Base-by-base conservation (phyloP, 2,113 vertebrate genomes). In the Eulacestoma nigropectus region DNA sequence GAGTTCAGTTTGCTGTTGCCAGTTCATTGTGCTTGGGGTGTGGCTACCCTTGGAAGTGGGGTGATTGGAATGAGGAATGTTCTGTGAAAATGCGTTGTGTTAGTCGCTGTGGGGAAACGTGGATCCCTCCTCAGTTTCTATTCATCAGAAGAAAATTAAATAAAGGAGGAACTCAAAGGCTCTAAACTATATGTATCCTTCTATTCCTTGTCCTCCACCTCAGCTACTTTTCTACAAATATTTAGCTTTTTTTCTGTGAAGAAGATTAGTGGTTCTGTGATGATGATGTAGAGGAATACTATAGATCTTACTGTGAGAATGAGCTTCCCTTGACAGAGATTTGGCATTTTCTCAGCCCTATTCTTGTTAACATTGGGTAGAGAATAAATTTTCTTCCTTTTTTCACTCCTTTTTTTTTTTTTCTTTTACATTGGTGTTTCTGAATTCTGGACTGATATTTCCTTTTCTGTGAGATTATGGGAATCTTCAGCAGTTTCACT, bases 201-300 rank as follows among this genome's bases (percentile, higher is more conserved):
- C 32, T 19, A 7, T 65, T 64, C 37, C 77, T 89, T 70, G 67
- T 81, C 46, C 41, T 89, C 87, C 69, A 67, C 42, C 59, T 39
- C 53, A 90, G 67, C 85, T 79, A 87, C 57, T 87, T 84, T 53
- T 56, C 68, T 80, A 53, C 75, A 95, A 89, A 95, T 95, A 82
- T 59, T 94, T 74, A 88, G 87, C 39, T 70, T 95, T 97, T 89
- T 84, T 93, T 96, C 67, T 4, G 7, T 80, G 90, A 94, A 87
- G 68, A 92, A 79, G 60, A 96, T 93, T 52, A 21, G 88, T 94
- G 53, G 22, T 84, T 76, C 29, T 87, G 30, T 67, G 76, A 55
- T 79, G 37, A 56, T 86, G 63, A 87, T 96, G 59, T 42, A 92
- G 62, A 95, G 67, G 84, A 88, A 83, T 72, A 44, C 57, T 86